phyloP scores from a whole-genome alignment of 2,888 invertebrate genomes.

The Volucella inanis region DNA sequence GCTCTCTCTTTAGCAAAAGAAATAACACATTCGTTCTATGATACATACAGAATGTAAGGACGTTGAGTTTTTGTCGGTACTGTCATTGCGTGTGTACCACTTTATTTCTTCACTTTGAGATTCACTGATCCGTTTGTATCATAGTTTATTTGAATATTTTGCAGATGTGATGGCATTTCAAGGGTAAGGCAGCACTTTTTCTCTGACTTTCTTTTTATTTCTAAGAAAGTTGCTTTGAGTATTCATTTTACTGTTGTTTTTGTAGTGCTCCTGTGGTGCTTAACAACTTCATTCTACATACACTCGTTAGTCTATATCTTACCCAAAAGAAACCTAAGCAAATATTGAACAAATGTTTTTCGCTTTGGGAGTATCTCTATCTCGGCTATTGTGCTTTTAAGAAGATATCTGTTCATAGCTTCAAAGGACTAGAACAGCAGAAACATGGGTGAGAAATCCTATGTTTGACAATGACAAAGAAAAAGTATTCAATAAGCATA shows the following conservation, averaged over 20 bases:
- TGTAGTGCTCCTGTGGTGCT: background rate
- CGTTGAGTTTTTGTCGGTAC: conserved; percentile 32
- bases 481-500: conserved; percentile 43
- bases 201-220: background rate
- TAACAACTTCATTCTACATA: background rate
- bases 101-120: background rate
- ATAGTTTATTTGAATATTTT: conserved; percentile 42
- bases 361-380: conserved; percentile 8
- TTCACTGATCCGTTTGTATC: conserved; percentile 12
- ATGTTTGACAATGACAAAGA: conserved; percentile 45
- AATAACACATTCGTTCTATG: background rate
- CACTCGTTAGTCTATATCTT: background rate
- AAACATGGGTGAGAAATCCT: no score
- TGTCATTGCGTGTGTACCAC: conserved; percentile 7
- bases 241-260: conserved; percentile 3
- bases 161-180: conserved; percentile 15
- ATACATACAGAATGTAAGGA: background rate
- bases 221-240: conserved; percentile 21
- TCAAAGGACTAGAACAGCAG: background rate
- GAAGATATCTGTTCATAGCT: background rate
- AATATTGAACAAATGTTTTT: conserved; percentile 40
- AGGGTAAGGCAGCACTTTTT: conserved; percentile 3
- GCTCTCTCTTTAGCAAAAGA: background rate
- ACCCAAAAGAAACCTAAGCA: conserved; percentile 27
- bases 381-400: conserved; percentile 6